Conservation (phyloP, 1,140 invertebrate genomes). For the Nylanderia fulva region DNA sequence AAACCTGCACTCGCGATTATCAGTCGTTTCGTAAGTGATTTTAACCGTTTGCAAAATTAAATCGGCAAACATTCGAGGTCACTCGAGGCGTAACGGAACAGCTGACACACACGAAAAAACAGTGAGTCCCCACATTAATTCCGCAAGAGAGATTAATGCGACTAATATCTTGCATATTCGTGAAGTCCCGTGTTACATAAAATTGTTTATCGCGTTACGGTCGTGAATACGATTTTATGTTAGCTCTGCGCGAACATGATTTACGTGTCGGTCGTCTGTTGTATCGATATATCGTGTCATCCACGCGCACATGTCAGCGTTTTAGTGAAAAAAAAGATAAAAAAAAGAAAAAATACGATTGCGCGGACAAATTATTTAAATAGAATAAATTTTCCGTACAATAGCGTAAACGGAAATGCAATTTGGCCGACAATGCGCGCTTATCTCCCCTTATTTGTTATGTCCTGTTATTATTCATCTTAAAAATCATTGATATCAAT, state of each 20-base stretch:
- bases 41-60: conserved; percentile 46
- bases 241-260: not conserved
- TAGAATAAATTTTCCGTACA: not conserved
- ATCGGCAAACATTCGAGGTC: conserved; percentile 44
- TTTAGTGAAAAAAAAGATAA: not conserved
- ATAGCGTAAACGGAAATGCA: not conserved
- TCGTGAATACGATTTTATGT: conserved; percentile 10
- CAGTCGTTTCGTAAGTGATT: conserved; percentile 37
- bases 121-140: not conserved
- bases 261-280: not conserved
- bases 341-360: not conserved
- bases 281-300: not conserved
- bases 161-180: conserved; percentile 33
- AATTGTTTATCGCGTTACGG: conserved; percentile 34
- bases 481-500: conserved; percentile 47
- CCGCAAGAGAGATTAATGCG: conserved; percentile 17
- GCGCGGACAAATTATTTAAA: not conserved
- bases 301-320: not conserved
- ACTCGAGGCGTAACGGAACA: conserved; percentile 37
- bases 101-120: conserved; percentile 29
- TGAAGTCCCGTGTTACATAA: conserved; percentile 4
- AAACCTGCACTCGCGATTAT: conserved; percentile 23
- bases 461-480: conserved; percentile 32
- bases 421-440: not conserved
- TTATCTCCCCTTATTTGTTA: conserved; percentile 40